Base-by-base conservation (phyloP, 1,140 invertebrate species). In the Danaus melanippus region DNA sequence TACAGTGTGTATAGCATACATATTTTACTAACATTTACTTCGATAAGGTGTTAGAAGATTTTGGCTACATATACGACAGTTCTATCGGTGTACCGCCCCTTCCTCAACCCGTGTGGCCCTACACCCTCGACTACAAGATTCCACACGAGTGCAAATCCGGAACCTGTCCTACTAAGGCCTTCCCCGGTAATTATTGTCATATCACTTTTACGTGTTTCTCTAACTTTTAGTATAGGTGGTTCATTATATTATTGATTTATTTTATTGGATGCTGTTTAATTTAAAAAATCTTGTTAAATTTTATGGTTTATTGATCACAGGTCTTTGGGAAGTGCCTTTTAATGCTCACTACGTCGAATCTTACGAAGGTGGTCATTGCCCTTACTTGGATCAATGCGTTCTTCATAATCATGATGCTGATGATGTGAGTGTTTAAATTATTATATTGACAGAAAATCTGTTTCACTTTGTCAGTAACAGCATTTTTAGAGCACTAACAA, bases 241-340 rank as follows among this genome's bases (percentile, higher is more conserved):
- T 32, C 6, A 32, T 32, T 32, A 8, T 32, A 32, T 32, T 7
- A 32, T 8, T 32, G 21, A 32, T 32, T 32, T 32, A 32, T 32
- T 32, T 8, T 32, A 32, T 32, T 32, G 21, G 2, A 32, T 32
- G 21, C 21, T 32, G 6, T 32, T 32, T 32, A 32, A 8, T 32
- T 32, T 2, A 32, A 7, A 7, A 32, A 32, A 15, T 15, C 1
- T 32, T 32, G 21, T 32, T 32, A 32, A 32, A 32, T 32, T 32
- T 32, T 32, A 32, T 32, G 2, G 41, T 50, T 52, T 68, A 58
- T 57, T 46, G 56, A 60, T 66, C 61, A 47, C 81, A 92, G 96
- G 96, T 62, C 90, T 97, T 2, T 98, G 96, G 96, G 96, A 98
- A 86, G 90, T 97, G n/a, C 96, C 96, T 11, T 80, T 98, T 61